phyloP scores from a whole-genome alignment of 2,888 invertebrate species.

The Pseudococcus viburni region DNA sequence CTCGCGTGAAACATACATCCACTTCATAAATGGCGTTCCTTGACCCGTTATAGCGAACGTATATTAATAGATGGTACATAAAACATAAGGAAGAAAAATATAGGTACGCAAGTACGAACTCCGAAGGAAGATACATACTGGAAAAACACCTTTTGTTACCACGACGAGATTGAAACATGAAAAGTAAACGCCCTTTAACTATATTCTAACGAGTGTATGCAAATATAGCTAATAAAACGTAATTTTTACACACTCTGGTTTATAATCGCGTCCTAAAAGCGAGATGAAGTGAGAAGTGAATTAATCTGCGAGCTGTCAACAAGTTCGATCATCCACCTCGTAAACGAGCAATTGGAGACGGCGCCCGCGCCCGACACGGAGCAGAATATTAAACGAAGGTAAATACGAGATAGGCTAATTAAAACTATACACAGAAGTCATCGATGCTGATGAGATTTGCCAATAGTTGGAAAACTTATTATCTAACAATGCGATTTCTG shows the following conservation, averaged over 20 bases:
- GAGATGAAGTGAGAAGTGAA: not conserved
- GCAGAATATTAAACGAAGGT: not conserved
- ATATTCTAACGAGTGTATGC: not conserved
- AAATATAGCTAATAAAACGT: not conserved
- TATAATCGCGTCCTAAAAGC: not conserved
- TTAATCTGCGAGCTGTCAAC: not conserved
- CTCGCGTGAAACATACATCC: conserved; percentile 8
- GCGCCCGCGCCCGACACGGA: too few relatives aligned
- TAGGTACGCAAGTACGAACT: not conserved
- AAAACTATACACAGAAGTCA: not conserved
- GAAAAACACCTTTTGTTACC: not conserved
- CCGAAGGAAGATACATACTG: not conserved
- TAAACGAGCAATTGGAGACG: too few relatives aligned
- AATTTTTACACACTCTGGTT: not conserved
- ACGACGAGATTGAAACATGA: not conserved
- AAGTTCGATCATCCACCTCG: not conserved
- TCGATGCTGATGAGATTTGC: not conserved
- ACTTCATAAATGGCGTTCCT: not conserved
- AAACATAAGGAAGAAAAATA: not conserved
- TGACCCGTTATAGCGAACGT: not conserved
- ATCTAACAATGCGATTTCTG: conserved; percentile 26
- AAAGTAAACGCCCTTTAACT: not conserved
- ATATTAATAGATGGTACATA: not conserved
- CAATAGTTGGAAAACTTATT: not conserved
- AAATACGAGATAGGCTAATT: not conserved